These are phyloP conservation scores for Drosophila longiperda DNA, from an alignment of 2,888 invertebrate species.

Conservation along the genomic window DNA sequence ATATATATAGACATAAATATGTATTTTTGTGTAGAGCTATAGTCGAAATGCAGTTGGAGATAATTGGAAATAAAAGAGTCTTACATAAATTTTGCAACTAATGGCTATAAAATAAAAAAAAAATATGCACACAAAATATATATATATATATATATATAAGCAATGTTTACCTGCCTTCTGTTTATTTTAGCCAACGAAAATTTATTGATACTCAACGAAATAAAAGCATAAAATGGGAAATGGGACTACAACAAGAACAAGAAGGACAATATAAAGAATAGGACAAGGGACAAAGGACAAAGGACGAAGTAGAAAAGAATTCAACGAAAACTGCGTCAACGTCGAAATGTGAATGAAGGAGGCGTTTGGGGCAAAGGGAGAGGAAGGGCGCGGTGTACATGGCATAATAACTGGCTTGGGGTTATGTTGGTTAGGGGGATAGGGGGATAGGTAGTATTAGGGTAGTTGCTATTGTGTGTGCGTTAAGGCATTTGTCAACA, in stretches of 20 bases:
- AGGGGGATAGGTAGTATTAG: neutral
- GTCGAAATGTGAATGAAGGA: neutral
- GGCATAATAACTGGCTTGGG: neutral
- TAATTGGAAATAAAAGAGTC: neutral
- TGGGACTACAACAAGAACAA: slow-evolving; percentile 23
- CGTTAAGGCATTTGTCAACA: slow-evolving; percentile 72
- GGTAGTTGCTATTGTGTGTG: slow-evolving; percentile 32
- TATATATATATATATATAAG: slow-evolving; percentile 15
- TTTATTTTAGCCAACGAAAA: slow-evolving; percentile 63
- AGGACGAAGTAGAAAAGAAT: slow-evolving; percentile 3
- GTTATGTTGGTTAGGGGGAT: neutral
- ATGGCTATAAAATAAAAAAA: slow-evolving; percentile 17
- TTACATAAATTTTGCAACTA: neutral
- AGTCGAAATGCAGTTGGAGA: neutral
- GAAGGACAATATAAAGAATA: neutral
- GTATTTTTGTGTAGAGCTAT: neutral
- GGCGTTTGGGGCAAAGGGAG: neutral
- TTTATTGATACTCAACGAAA: slow-evolving; percentile 73
- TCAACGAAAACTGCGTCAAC: slow-evolving; percentile 39
- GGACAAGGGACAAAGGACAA: neutral
- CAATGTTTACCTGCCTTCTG: slow-evolving; percentile 36
- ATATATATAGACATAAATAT: neutral
- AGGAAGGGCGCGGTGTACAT: neutral
- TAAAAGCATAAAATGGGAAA: slow-evolving; percentile 56
- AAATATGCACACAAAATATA: slow-evolving; percentile 15